phyloP scores from a whole-genome alignment of 2,888 invertebrate genomes.

The Sminthurinus aureus region DNA sequence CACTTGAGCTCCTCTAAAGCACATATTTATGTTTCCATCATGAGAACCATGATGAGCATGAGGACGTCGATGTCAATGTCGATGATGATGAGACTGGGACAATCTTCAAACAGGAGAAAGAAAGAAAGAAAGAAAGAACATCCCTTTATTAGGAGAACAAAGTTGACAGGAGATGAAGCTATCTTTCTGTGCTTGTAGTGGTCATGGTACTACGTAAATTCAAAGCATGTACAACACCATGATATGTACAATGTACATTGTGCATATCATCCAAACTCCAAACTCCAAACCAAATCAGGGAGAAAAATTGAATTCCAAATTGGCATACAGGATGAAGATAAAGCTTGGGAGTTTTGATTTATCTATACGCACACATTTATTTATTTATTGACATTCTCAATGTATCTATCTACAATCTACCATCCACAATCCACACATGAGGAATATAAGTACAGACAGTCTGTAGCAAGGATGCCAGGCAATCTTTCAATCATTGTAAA shows the following conservation, averaged over 20 bases:
- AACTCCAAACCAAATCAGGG: no score
- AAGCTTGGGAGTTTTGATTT: no score
- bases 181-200: not conserved
- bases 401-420: no score
- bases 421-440: no score
- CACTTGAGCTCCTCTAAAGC: constrained; percentile 50
- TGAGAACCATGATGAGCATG: constrained; percentile 6
- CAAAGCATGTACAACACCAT: not conserved
- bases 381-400: no score
- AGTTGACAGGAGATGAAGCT: constrained; percentile 24
- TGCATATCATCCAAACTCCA: not conserved
- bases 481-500: no score
- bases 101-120: constrained; percentile 28
- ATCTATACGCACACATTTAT: no score
- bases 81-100: constrained; percentile 8
- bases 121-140: not conserved
- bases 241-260: not conserved
- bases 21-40: constrained; percentile 48
- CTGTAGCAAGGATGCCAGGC: no score
- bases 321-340: no score
- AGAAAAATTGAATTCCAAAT: no score
- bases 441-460: no score
- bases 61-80: not conserved
- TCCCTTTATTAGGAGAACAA: constrained; percentile 36
- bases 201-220: not conserved